Evolutionary conservation across 2,888 invertebrate species (phyloP).

Genomic region (Lordiphosa fenestrarum): DNA sequence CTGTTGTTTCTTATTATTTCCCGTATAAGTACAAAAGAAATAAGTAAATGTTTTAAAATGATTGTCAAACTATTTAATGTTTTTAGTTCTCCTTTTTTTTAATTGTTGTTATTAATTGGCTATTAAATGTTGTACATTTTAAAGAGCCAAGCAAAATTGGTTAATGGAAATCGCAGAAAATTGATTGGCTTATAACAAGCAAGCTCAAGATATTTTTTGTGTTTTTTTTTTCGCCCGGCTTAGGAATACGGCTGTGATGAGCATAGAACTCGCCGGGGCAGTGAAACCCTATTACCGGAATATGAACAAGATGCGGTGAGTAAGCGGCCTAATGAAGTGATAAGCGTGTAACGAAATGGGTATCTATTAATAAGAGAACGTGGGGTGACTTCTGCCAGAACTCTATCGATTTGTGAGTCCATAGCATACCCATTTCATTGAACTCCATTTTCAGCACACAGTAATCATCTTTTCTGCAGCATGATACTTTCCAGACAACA

Average conservation of each 20-base stretch:
- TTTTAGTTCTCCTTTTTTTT: conserved; percentile 37
- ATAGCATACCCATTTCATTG: too few relatives aligned
- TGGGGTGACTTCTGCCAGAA: too few relatives aligned
- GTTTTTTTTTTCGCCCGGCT: conserved; percentile 49
- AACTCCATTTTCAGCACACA: too few relatives aligned
- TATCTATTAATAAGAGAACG: too few relatives aligned
- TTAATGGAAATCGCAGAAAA: conserved; percentile 16
- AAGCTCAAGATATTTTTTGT: conserved; percentile 43
- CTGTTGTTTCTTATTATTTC: conserved; percentile 19
- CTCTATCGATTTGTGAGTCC: too few relatives aligned
- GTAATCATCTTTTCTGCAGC: too few relatives aligned
- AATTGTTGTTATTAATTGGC: conserved; percentile 63
- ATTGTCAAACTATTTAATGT: conserved; percentile 35
- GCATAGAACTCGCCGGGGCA: conserved; percentile 80
- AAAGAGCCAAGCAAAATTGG: conserved; percentile 19
- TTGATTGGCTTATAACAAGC: conserved; percentile 10
- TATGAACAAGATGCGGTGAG: conserved; percentile 81
- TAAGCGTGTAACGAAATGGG: neutral
- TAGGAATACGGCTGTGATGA: conserved; percentile 81
- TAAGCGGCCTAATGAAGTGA: conserved; percentile 37
- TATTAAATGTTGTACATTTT: conserved; percentile 50
- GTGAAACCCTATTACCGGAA: conserved; percentile 80
- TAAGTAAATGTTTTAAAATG: conserved; percentile 28
- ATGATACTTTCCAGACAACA: too few relatives aligned
- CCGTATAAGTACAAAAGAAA: conserved; percentile 12